Conservation (phyloP, 35 echinoderm and acorn worm genomes). For the Stichopus chloronotus region DNA sequence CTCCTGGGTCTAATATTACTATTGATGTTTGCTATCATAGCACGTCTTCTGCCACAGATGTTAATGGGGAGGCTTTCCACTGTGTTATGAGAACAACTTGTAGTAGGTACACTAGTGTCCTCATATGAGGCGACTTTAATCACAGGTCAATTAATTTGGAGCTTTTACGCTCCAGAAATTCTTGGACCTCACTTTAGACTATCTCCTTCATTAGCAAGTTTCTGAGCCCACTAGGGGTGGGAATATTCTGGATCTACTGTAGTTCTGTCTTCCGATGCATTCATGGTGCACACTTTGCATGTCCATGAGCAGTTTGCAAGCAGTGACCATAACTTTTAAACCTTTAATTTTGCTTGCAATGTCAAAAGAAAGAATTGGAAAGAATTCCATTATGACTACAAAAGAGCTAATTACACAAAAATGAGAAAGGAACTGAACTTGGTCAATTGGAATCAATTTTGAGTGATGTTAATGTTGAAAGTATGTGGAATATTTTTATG, state of each 20-base stretch:
- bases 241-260: background rate
- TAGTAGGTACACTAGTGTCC: background rate
- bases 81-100: background rate
- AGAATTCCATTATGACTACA: conserved; percentile 1
- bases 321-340: background rate
- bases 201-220: background rate
- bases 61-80: background rate
- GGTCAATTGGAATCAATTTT: background rate
- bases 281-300: background rate
- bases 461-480: background rate
- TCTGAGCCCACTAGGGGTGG: background rate
- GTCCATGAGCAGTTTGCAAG: background rate
- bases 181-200: background rate
- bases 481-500: background rate
- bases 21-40: background rate
- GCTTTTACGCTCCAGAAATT: background rate
- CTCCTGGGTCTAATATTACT: background rate
- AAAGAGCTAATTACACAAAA: background rate
- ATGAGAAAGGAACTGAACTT: background rate
- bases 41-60: background rate
- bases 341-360: background rate
- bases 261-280: background rate
- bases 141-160: background rate
- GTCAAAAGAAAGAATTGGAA: background rate
- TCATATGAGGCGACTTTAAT: no score